Conservation (phyloP, 2,113 vertebrate species). For the Hydrochoerus hydrochaeris region DNA sequence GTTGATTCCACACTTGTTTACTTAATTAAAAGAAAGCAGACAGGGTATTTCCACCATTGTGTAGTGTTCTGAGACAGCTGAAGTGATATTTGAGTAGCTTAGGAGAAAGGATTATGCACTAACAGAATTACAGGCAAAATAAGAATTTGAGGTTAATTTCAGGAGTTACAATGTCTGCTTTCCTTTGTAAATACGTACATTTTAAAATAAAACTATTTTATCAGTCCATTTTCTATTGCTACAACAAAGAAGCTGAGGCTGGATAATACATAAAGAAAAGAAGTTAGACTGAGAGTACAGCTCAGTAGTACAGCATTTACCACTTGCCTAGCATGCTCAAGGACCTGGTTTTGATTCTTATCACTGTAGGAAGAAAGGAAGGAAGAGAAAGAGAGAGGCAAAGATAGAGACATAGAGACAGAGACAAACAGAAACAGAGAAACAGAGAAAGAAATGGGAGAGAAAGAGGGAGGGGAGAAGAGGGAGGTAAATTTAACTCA, state of each 20-base stretch:
- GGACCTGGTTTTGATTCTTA: neutral
- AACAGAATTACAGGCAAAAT: conserved; percentile 55
- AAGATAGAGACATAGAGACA: no score
- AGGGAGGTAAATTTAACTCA: neutral
- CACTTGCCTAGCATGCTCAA: neutral
- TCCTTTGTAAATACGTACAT: conserved; percentile 43
- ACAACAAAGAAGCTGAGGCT: neutral
- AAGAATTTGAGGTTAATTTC: conserved; percentile 32
- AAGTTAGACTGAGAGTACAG: neutral
- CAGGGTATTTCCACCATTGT: neutral
- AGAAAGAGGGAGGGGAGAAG: no score
- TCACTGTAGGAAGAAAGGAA: neutral
- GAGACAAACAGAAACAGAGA: neutral
- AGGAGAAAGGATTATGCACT: conserved; percentile 15
- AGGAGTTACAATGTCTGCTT: conserved; percentile 11
- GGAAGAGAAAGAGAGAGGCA: no score
- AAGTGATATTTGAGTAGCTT: neutral
- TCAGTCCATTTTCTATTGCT: neutral
- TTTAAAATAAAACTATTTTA: neutral
- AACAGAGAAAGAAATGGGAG: neutral
- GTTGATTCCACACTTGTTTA: neutral
- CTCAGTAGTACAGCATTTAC: neutral
- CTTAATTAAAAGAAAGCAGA: conserved; percentile 23
- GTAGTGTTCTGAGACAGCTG: neutral
- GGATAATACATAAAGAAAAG: neutral